A percentile compares a stretch with the other conserved stretches of the same genome.
phyloP scores from a whole-genome alignment of 2,888 invertebrate genomes.

The Saturnia japonica region DNA sequence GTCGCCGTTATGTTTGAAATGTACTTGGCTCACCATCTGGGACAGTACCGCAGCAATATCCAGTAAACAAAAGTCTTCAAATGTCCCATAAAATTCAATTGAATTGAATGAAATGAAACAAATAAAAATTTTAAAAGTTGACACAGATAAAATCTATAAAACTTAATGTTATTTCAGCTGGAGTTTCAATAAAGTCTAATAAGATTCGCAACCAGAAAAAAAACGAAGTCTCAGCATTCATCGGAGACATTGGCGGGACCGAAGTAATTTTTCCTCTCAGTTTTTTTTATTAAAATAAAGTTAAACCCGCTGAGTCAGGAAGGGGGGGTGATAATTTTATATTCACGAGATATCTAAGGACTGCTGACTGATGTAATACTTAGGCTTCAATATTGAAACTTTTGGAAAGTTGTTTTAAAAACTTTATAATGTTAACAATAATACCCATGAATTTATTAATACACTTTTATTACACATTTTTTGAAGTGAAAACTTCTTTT shows the following conservation, averaged over 20 bases:
- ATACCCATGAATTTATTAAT: too few relatives aligned
- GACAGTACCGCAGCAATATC: too few relatives aligned
- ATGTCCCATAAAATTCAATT: neutral
- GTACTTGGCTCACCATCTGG: too few relatives aligned
- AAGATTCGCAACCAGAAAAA: slow-evolving; percentile 46
- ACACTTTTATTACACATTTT: too few relatives aligned
- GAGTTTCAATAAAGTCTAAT: slow-evolving; percentile 48
- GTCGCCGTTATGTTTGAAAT: too few relatives aligned
- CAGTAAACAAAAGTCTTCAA: too few relatives aligned
- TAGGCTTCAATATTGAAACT: neutral
- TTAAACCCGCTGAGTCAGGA: slow-evolving; percentile 67
- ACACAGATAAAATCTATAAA: neutral
- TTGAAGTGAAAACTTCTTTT: too few relatives aligned
- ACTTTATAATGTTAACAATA: too few relatives aligned
- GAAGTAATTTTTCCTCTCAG: slow-evolving; percentile 49
- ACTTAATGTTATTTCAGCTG: neutral
- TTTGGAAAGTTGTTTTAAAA: too few relatives aligned
- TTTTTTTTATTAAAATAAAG: slow-evolving; percentile 75
- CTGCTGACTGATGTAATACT: slow-evolving; percentile 37
- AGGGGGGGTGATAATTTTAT: slow-evolving; percentile 72
- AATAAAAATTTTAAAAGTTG: neutral
- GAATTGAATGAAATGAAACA: neutral
- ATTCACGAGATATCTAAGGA: slow-evolving; percentile 55
- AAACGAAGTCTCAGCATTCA: slow-evolving; percentile 43
- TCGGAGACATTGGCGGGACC: slow-evolving; percentile 53